Evolutionary conservation across 2,888 invertebrate species (phyloP).

Genomic region (Calliopum simillimum): DNA sequence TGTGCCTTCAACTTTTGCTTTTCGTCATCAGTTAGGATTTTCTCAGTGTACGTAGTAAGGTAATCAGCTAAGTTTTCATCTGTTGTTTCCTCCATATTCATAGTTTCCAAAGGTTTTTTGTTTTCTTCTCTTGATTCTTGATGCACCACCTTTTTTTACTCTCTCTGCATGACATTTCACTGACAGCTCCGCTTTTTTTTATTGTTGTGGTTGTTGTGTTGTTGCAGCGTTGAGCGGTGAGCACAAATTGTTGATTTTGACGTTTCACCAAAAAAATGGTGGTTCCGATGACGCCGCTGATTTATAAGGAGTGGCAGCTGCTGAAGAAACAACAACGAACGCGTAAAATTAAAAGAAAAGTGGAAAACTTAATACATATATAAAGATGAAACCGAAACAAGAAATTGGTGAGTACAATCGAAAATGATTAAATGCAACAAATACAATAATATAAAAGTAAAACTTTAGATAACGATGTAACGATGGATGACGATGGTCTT

Average conservation of each 20-base stretch:
- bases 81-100: no score
- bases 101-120: no score
- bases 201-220: constrained; percentile 15
- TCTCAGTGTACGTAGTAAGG: constrained; percentile 43
- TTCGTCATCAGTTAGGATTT: constrained; percentile 70
- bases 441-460: not conserved
- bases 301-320: constrained; percentile 29
- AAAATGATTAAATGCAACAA: constrained; percentile 5
- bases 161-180: no score
- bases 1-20: constrained; percentile 74
- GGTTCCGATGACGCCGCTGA: constrained; percentile 25
- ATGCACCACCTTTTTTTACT: no score
- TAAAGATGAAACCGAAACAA: constrained; percentile 31
- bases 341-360: constrained; percentile 9
- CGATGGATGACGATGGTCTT: not conserved
- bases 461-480: not conserved
- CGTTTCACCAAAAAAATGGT: constrained; percentile 42
- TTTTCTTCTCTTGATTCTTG: no score
- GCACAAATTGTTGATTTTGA: constrained; percentile 29
- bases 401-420: constrained; percentile 8
- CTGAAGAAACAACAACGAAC: constrained; percentile 29
- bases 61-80: constrained; percentile 26
- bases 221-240: constrained; percentile 22
- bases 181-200: no score
- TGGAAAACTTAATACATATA: constrained; percentile 26